Percentiles rank a stretch among this genome's conserved stretches.
Evolutionary conservation across 2,888 invertebrate species (phyloP).

Genomic region (Anarsia innoxiella): DNA sequence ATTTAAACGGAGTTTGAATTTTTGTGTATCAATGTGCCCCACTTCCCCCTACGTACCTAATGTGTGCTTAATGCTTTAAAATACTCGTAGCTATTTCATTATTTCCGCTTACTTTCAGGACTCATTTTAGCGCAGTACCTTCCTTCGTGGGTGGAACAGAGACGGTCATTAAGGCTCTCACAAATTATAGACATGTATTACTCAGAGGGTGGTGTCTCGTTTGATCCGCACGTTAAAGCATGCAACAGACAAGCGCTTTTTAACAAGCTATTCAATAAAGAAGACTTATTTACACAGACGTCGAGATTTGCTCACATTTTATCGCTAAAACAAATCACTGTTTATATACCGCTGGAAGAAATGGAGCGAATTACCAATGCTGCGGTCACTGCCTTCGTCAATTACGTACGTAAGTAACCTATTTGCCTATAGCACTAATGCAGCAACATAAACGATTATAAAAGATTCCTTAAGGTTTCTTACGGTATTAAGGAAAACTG

Average conservation of each 20-base stretch:
- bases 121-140: conserved; percentile 70
- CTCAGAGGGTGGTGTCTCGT: conserved; percentile 76
- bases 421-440: too few species aligned
- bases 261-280: conserved; percentile 45
- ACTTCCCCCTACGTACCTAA: too few species aligned
- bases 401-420: conserved; percentile 64
- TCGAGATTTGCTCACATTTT: conserved; percentile 57
- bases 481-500: too few species aligned
- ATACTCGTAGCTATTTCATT: too few species aligned
- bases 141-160: conserved; percentile 65
- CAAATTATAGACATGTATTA: conserved; percentile 82
- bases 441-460: too few species aligned
- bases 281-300: conserved; percentile 54
- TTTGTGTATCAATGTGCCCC: too few species aligned
- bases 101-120: conserved; percentile 56
- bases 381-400: conserved; percentile 65
- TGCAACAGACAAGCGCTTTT: conserved; percentile 72
- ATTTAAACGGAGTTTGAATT: too few species aligned
- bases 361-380: conserved; percentile 62
- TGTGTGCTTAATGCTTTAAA: too few species aligned
- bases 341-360: conserved; percentile 55
- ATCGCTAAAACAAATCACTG: conserved; percentile 55
- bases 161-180: conserved; percentile 72
- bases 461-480: too few species aligned
- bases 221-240: conserved; percentile 71